These are phyloP conservation scores for Caradrina kadenii DNA, from an alignment of 2,888 invertebrate species.

Conservation along the genomic window DNA sequence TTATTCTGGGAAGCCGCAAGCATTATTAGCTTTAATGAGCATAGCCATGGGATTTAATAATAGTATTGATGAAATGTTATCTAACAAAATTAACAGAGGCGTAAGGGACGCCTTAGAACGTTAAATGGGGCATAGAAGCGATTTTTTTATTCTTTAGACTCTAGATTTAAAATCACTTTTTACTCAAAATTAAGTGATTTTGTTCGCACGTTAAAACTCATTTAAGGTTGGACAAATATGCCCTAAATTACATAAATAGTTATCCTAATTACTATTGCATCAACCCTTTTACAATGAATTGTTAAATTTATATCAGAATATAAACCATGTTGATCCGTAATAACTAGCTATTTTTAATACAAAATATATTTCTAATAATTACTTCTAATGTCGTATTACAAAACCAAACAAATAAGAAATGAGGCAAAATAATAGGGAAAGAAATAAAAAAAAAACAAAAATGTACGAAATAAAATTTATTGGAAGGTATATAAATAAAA, in stretches of 20 bases:
- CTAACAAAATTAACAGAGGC: neutral
- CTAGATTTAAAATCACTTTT: neutral
- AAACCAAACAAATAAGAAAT: neutral
- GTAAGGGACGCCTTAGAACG: too few relatives aligned
- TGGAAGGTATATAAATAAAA: constrained; percentile 82
- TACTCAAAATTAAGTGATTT: neutral
- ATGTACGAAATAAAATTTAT: constrained; percentile 85
- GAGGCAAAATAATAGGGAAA: constrained; percentile 9
- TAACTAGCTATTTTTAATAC: constrained; percentile 22
- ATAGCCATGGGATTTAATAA: constrained; percentile 25
- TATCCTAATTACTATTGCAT: constrained; percentile 48
- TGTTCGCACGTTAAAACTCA: neutral
- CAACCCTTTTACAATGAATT: constrained; percentile 27
- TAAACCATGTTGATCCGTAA: constrained; percentile 46
- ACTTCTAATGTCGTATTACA: neutral
- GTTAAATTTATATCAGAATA: constrained; percentile 27
- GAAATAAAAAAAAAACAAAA: constrained; percentile 72
- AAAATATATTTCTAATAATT: constrained; percentile 31
- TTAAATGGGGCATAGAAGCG: constrained; percentile 46
- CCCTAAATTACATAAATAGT: constrained; percentile 17
- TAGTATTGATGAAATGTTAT: constrained; percentile 13
- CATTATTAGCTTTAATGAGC: constrained; percentile 10
- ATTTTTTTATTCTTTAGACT: constrained; percentile 8
- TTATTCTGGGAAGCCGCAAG: constrained; percentile 30
- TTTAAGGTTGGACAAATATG: neutral